Percentiles rank a stretch among this genome's conserved stretches.
Conservation (phyloP, 2,797 vertebrate genomes). For the Helicolenus hilgendorfi region DNA sequence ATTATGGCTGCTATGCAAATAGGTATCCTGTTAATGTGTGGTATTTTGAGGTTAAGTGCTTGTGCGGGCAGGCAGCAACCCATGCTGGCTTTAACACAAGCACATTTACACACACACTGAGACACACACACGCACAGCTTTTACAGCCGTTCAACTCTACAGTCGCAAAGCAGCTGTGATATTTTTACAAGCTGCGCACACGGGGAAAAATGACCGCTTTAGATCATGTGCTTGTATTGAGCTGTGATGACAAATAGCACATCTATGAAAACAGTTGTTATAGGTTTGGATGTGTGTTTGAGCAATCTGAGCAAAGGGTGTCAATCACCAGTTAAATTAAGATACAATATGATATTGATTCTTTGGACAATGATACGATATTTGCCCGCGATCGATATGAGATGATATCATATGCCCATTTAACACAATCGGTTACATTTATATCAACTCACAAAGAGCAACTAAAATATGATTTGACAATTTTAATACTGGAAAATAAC, state of each 20-base stretch:
- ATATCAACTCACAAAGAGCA: too few relatives aligned
- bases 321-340: too few relatives aligned
- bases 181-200: constrained; percentile 64
- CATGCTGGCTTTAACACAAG: constrained; percentile 4
- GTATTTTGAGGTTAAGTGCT: constrained; percentile 42
- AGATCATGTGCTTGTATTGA: constrained; percentile 23
- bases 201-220: constrained; percentile 20
- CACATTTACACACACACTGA: background rate
- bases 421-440: too few relatives aligned
- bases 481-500: too few relatives aligned
- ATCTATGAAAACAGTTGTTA: background rate
- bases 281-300: background rate
- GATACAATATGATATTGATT: too few relatives aligned
- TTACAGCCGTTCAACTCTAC: constrained; percentile 52
- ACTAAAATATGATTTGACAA: too few relatives aligned
- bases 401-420: too few relatives aligned
- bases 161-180: constrained; percentile 59
- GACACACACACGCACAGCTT: constrained; percentile 18
- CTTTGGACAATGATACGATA: too few relatives aligned
- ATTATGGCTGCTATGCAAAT: constrained; percentile 53
- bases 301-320: too few relatives aligned
- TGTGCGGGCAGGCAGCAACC: constrained; percentile 38
- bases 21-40: constrained; percentile 35
- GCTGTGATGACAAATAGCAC: background rate
- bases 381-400: too few relatives aligned